These are phyloP conservation scores for Eumerus sabulonum DNA, from an alignment of 2,888 invertebrate genomes.

Conservation along the genomic window DNA sequence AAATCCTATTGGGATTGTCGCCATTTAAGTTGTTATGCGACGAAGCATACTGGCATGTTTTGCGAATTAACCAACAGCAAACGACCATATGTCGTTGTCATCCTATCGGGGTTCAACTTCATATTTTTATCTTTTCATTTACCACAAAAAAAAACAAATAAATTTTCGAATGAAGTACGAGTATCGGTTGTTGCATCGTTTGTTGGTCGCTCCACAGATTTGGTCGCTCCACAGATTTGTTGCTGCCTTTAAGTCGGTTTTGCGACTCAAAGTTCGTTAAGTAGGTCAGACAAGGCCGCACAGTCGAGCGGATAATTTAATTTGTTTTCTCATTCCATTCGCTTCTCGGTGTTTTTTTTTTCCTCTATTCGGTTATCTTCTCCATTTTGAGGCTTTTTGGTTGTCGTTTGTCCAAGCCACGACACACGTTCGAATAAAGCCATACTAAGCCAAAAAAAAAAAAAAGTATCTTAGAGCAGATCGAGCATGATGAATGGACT, in stretches of 20 bases:
- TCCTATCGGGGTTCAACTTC: constrained; percentile 48
- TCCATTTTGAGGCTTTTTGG: constrained; percentile 25
- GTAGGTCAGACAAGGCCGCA: constrained; percentile 77
- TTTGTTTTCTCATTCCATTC: constrained; percentile 44
- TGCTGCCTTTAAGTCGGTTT: constrained; percentile 17
- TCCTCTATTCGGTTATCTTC: constrained; percentile 7
- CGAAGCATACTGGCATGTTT: constrained; percentile 21
- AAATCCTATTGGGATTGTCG: constrained; percentile 37
- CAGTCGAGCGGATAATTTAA: constrained; percentile 61
- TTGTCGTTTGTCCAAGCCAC: constrained; percentile 9
- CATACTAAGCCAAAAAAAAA: constrained; percentile 5
- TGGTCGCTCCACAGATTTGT: too few species aligned
- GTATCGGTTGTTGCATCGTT: constrained; percentile 55
- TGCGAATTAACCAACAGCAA: constrained; percentile 17
- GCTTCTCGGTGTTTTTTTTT: constrained; percentile 19
- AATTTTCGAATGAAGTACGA: constrained; percentile 57
- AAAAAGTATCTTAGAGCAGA: constrained; percentile 25
- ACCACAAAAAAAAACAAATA: constrained; percentile 47
- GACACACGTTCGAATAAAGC: neutral
- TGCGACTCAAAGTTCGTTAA: constrained; percentile 72
- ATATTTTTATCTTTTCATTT: constrained; percentile 52
- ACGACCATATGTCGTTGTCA: constrained; percentile 61
- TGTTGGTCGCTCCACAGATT: constrained; percentile 11
- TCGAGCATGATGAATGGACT: constrained; percentile 62
- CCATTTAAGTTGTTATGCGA: neutral